phyloP scores from a whole-genome alignment of 2,797 vertebrate genomes.

The Hybognathus amarus region DNA sequence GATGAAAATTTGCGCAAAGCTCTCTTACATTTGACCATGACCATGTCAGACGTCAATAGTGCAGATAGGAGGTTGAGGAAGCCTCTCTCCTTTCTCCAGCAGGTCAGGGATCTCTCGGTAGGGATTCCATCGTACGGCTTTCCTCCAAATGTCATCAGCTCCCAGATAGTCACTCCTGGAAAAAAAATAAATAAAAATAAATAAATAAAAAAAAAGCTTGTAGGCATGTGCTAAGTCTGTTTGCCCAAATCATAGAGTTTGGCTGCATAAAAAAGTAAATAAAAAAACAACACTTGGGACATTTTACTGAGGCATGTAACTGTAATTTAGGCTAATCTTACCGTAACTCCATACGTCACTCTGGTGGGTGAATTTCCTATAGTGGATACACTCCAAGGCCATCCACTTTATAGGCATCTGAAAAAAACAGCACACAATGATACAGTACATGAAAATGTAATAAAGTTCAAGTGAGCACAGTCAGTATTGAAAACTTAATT shows the following conservation, averaged over 20 bases:
- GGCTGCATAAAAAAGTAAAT: background rate
- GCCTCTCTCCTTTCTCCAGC: constrained; percentile 95
- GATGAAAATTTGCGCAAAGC: background rate
- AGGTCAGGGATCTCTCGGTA: constrained; percentile 96
- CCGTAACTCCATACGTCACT: constrained; percentile 99
- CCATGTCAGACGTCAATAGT: constrained; percentile 99
- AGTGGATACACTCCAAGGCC: constrained; percentile 98
- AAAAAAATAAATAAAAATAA: background rate
- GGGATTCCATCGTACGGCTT: constrained; percentile 97
- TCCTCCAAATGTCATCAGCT: constrained; percentile 98
- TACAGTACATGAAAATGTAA: background rate
- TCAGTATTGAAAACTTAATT: background rate
- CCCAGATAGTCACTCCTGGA: constrained; percentile 98
- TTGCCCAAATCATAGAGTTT: background rate
- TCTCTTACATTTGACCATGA: constrained; percentile 97
- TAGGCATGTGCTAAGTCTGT: background rate
- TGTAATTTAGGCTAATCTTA: constrained; percentile 67
- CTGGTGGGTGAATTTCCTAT: constrained; percentile 98
- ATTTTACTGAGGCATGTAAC: constrained; percentile 7
- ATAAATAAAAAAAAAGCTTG: background rate
- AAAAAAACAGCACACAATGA: constrained; percentile 29
- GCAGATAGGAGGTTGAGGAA: constrained; percentile 96
- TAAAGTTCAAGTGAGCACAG: background rate
- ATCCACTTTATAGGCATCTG: constrained; percentile 99
- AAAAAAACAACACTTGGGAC: too few relatives aligned